These are phyloP conservation scores for Cecidostiba fungosa DNA, from an alignment of 2,888 invertebrate species.

Conservation along the genomic window DNA sequence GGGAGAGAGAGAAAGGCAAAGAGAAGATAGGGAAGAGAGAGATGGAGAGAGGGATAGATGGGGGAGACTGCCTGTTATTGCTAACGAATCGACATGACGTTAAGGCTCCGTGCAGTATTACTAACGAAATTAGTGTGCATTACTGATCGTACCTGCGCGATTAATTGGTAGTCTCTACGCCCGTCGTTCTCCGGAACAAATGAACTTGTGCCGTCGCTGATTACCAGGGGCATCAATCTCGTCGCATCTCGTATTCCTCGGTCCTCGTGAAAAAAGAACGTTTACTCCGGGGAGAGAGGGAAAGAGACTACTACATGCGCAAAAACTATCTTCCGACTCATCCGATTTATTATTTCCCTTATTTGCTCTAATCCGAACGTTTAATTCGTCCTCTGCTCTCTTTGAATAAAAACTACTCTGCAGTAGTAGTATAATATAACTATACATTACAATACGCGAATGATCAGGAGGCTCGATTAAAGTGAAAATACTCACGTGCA, in stretches of 20 bases:
- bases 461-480: slow-evolving; percentile 59
- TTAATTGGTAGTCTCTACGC: slow-evolving; percentile 64
- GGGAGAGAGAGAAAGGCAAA: not conserved
- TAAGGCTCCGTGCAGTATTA: slow-evolving; percentile 63
- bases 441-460: slow-evolving; percentile 37
- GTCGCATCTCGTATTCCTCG: slow-evolving; percentile 58
- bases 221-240: slow-evolving; percentile 65
- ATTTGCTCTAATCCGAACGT: not conserved
- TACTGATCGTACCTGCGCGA: slow-evolving; percentile 65
- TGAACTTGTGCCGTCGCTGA: slow-evolving; percentile 65
- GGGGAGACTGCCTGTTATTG: slow-evolving; percentile 57
- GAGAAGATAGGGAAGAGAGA: slow-evolving; percentile 18
- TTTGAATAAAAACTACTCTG: not conserved
- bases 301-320: slow-evolving; percentile 4
- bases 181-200: slow-evolving; percentile 62
- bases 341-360: slow-evolving; percentile 49
- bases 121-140: slow-evolving; percentile 66
- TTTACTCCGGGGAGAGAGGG: slow-evolving; percentile 24
- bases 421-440: not conserved
- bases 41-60: slow-evolving; percentile 13
- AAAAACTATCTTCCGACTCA: not conserved
- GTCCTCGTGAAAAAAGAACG: slow-evolving; percentile 50
- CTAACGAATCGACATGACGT: slow-evolving; percentile 65
- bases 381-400: slow-evolving; percentile 6
- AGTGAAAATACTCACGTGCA: slow-evolving; percentile 58